Percentiles rank a stretch among this genome's conserved stretches.
phyloP scores from a whole-genome alignment of 1,140 invertebrate species.

The Dendrolimus punctatus region DNA sequence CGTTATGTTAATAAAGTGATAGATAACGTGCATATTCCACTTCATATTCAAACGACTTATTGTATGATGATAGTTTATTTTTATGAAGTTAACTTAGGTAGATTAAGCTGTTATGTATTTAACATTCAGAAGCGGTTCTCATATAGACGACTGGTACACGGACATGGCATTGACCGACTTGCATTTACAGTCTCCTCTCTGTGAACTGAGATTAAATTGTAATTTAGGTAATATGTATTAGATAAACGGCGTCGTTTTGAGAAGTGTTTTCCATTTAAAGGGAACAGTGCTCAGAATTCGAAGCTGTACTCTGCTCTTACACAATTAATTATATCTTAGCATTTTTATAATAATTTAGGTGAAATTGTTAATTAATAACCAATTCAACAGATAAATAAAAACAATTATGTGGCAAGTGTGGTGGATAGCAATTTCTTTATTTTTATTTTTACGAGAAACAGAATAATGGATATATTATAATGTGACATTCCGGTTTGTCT shows the following conservation, averaged over 20 bases:
- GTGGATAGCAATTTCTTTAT: conserved; percentile 42
- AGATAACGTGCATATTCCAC: conserved; percentile 15
- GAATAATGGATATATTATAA: conserved; percentile 54
- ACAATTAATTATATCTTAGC: conserved; percentile 70
- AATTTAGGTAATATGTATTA: conserved; percentile 68
- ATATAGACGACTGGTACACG: conserved; percentile 33
- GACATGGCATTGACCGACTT: conserved; percentile 41
- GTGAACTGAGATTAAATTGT: conserved; percentile 58
- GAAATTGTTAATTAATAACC: conserved; percentile 46
- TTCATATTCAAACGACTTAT: conserved; percentile 33
- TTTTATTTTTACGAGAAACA: conserved; percentile 63
- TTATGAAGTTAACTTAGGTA: conserved; percentile 66
- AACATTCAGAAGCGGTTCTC: conserved; percentile 43
- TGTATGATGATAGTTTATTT: conserved; percentile 67
- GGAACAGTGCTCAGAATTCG: conserved; percentile 48
- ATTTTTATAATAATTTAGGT: conserved; percentile 70
- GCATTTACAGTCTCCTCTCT: conserved; percentile 63
- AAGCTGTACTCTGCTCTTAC: conserved; percentile 62
- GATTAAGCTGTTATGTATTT: conserved; percentile 68
- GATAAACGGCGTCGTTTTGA: conserved; percentile 51
- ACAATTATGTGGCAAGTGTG: conserved; percentile 52
- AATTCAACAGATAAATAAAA: conserved; percentile 44
- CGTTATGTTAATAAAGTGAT: conserved; percentile 19
- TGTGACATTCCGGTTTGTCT: conserved; percentile 74
- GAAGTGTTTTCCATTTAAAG: conserved; percentile 41